phyloP scores from a whole-genome alignment of 1,140 invertebrate species.

The Hylaeus anthracinus region DNA sequence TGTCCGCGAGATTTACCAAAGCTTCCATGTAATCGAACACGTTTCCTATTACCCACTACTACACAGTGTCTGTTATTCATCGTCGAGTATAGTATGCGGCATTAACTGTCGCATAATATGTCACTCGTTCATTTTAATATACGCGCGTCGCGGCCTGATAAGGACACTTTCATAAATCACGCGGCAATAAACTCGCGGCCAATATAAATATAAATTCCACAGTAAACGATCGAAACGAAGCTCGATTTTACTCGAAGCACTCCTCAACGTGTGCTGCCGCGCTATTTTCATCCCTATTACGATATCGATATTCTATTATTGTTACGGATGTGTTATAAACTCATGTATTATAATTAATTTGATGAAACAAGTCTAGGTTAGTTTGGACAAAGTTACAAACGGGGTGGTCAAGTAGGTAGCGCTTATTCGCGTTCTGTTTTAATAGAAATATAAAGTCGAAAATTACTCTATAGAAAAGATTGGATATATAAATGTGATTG shows the following conservation, averaged over 20 bases:
- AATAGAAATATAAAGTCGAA: too few relatives aligned
- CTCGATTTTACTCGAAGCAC: neutral
- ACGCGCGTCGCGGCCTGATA: neutral
- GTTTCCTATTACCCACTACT: constrained; percentile 13
- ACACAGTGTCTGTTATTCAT: constrained; percentile 7
- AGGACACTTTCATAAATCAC: constrained; percentile 29
- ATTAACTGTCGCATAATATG: constrained; percentile 5
- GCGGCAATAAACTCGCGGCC: neutral
- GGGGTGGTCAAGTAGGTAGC: too few relatives aligned
- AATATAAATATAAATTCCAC: constrained; percentile 8
- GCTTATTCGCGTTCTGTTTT: too few relatives aligned
- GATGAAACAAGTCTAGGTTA: too few relatives aligned
- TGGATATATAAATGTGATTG: too few relatives aligned
- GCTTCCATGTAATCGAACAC: constrained; percentile 16
- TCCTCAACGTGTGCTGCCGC: too few relatives aligned
- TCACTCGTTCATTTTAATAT: constrained; percentile 19
- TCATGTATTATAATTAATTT: too few relatives aligned
- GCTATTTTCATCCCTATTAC: too few relatives aligned
- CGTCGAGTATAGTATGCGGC: neutral
- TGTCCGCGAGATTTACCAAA: neutral
- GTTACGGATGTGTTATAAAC: too few relatives aligned
- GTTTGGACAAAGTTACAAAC: too few relatives aligned
- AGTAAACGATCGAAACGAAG: neutral
- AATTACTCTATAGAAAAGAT: too few relatives aligned
- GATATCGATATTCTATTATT: too few relatives aligned